A percentile compares a stretch with the other conserved stretches of the same genome.
These are phyloP conservation scores for Andrena hattorfiana DNA, from an alignment of 2,888 invertebrate genomes.

Conservation along the genomic window DNA sequence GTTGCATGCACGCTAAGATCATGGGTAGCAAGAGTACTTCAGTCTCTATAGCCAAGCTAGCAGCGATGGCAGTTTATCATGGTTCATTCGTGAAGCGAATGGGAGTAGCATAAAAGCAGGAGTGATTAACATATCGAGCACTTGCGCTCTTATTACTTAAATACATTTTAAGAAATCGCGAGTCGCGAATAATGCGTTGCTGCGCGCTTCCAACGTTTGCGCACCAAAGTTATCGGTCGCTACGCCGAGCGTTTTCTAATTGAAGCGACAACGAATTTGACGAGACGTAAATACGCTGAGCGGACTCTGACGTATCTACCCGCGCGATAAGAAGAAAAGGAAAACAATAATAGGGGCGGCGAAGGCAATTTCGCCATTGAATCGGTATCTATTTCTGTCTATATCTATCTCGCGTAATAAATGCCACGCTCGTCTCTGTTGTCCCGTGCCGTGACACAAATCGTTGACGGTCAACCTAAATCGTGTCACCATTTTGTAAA, in stretches of 20 bases:
- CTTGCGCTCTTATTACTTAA: no score
- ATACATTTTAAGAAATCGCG: background rate
- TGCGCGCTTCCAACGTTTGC: background rate
- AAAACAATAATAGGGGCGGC: constrained; percentile 47
- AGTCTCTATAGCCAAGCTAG: background rate
- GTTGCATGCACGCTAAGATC: constrained; percentile 16
- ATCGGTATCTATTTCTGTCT: constrained; percentile 33
- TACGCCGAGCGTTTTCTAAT: background rate
- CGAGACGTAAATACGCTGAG: constrained; percentile 30
- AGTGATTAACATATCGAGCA: background rate
- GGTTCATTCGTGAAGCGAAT: constrained; percentile 7
- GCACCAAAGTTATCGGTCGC: background rate
- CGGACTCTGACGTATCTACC: constrained; percentile 35
- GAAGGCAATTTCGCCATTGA: constrained; percentile 37
- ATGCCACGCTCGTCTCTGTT: constrained; percentile 18
- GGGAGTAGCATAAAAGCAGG: constrained; percentile 1
- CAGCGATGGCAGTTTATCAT: constrained; percentile 15
- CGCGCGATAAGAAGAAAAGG: constrained; percentile 35
- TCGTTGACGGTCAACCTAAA: constrained; percentile 13
- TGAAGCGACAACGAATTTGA: background rate
- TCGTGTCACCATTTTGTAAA: constrained; percentile 10
- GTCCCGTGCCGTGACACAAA: constrained; percentile 10
- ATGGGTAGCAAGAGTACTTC: background rate
- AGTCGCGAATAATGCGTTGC: background rate
- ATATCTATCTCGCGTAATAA: constrained; percentile 34